Conservation (phyloP, 1,140 invertebrate species). For the Drosophila nasuta region DNA sequence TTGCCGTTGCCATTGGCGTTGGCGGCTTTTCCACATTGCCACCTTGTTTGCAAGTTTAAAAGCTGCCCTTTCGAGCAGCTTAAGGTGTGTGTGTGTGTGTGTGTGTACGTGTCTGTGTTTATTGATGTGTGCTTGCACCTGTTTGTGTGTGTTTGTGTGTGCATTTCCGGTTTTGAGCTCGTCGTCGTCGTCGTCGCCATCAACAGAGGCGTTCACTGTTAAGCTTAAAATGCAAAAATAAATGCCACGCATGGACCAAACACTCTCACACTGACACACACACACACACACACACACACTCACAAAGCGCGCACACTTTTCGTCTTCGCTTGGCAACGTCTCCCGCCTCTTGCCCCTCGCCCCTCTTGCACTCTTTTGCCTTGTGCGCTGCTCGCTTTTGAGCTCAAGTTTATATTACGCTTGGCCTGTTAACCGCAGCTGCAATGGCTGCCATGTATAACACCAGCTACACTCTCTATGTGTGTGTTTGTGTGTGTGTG, state of each 20-base stretch:
- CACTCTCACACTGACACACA: constrained; percentile 21
- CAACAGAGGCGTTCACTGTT: constrained; percentile 54
- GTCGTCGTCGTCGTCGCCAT: constrained; percentile 50
- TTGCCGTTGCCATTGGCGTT: constrained; percentile 8
- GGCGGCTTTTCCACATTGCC: constrained; percentile 72
- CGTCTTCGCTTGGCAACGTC: constrained; percentile 7
- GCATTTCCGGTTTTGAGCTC: constrained; percentile 71
- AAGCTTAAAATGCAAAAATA: constrained; percentile 81
- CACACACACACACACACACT: constrained; percentile 13
- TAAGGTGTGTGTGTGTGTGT: constrained; percentile 11
- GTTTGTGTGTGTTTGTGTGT: constrained; percentile 41
- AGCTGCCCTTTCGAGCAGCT: constrained; percentile 59
- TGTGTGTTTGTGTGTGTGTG: constrained; percentile 27
- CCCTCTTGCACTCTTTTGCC: neutral
- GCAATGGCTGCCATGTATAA: constrained; percentile 35
- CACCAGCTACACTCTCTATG: neutral
- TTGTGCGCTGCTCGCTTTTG: constrained; percentile 56
- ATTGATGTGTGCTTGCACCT: constrained; percentile 6
- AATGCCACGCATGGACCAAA: constrained; percentile 64
- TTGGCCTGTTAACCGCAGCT: constrained; percentile 80
- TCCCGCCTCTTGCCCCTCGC: neutral
- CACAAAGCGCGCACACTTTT: constrained; percentile 25
- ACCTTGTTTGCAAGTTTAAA: constrained; percentile 74
- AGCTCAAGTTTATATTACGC: constrained; percentile 82
- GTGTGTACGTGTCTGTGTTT: neutral